phyloP scores from a whole-genome alignment of 2,113 vertebrate genomes.

The Malurus melanocephalus region DNA sequence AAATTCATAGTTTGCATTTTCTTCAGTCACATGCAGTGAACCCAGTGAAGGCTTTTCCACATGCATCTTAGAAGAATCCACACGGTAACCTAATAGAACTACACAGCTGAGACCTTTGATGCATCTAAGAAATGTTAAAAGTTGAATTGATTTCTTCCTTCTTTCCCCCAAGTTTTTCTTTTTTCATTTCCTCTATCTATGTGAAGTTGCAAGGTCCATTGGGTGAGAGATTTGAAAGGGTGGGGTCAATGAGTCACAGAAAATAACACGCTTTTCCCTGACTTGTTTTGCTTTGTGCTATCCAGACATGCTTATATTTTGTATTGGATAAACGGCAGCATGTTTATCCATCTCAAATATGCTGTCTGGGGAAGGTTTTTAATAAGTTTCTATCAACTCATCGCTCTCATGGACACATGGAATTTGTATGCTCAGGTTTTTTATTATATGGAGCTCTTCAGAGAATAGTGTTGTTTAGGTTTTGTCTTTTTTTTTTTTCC shows the following conservation, averaged over 20 bases:
- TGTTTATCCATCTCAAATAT: neutral
- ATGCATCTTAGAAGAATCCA: neutral
- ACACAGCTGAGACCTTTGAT: constrained; percentile 13
- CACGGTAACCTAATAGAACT: constrained; percentile 12
- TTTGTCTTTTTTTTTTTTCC: too few species aligned
- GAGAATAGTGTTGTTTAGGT: neutral
- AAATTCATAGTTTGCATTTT: constrained; percentile 41
- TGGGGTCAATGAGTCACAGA: neutral
- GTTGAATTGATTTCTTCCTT: constrained; percentile 41
- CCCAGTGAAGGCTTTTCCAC: constrained; percentile 7
- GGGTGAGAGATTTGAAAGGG: neutral
- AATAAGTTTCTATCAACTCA: constrained; percentile 6
- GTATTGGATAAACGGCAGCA: neutral
- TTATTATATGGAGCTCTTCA: neutral
- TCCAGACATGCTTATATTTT: neutral
- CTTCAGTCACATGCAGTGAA: constrained; percentile 28
- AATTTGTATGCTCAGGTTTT: neutral
- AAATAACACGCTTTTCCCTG: neutral
- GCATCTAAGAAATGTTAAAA: constrained; percentile 34
- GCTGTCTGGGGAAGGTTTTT: neutral
- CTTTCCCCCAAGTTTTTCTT: constrained; percentile 10
- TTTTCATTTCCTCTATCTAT: constrained; percentile 6
- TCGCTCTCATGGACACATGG: neutral
- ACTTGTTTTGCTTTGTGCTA: neutral
- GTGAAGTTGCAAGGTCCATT: neutral